Conservation (phyloP, 2,113 vertebrate species). For the Apteryx mantelli region DNA sequence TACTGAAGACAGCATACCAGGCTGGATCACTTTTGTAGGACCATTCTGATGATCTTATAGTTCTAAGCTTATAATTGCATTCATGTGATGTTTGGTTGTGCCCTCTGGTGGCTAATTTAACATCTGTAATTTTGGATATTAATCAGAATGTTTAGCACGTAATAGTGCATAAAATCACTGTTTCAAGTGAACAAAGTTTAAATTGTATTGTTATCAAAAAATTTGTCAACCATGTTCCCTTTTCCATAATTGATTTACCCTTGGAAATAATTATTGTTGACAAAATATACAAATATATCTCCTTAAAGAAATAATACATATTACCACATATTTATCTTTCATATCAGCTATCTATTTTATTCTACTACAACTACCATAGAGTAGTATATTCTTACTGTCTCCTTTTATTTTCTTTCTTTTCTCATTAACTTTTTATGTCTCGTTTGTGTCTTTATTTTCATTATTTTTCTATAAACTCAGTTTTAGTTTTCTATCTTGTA, state of each 20-base stretch:
- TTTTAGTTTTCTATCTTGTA: not conserved
- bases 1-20: not conserved
- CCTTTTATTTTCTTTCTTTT: not conserved
- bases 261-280: not conserved
- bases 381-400: not conserved
- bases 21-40: not conserved
- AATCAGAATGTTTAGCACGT: not conserved
- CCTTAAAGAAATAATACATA: not conserved
- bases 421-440: not conserved
- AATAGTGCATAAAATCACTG: not conserved
- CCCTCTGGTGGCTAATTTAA: conserved; percentile 58
- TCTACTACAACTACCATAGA: not conserved
- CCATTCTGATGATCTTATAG: not conserved
- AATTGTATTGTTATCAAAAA: not conserved
- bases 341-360: not conserved
- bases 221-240: not conserved
- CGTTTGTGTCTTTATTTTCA: not conserved
- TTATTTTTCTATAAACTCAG: not conserved
- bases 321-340: not conserved
- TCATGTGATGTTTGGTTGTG: not conserved
- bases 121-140: not conserved
- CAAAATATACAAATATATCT: not conserved
- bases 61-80: accelerated
- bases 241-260: not conserved
- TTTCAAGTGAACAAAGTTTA: not conserved